Base-by-base conservation (phyloP, 2,888 invertebrate species). In the Heliconius ethilla region DNA sequence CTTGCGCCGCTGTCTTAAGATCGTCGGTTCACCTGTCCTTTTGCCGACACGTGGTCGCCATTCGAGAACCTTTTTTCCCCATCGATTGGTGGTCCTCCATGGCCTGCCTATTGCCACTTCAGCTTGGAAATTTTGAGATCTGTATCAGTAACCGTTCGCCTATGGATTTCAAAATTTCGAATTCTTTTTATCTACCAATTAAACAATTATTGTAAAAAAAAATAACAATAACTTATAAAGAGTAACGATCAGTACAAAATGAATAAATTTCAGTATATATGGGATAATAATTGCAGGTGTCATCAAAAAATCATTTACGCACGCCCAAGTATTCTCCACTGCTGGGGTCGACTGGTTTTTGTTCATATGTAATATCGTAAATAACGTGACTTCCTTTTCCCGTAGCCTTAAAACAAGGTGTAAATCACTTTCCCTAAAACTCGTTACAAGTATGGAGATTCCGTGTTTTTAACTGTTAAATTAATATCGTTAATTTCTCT, bases 361-460 rank as follows among this genome's bases (percentile, higher is more conserved):
- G 45, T 73, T 40, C n/a, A 70, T 22, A 59, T 74, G 63, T 75
- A 70, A 63, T 70, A 63, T 63, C 63, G 37, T 65, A 63, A 70
- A 65, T 55, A 55, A 45, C 75, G 11, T 55, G n/a, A 75, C 75
- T 70, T 78, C 75, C 78, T 66, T 70, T 62, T 70, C 59, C 75
- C 70, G 75, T 70, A 70, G 65, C 75, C 67, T 77, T 75, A 66
- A 72, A 18, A 25, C 62, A 75, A 51, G 25, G 63, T 25, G 75
- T 78, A 70, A 70, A 78, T 78, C 75, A 78, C 75, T 78, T 78
- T 78, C 78, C 75, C 70, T 78, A 70, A 75, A 75, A 75, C 66
- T 33, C 65, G 75, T 78, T 75, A 70, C 62, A 74, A 37, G 27
- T 69, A 25, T 25, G 29, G 59, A 70, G 51, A 70, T 75, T 75